Conservation (phyloP, 1,140 invertebrate genomes). For the Cheumatopsyche charites region DNA sequence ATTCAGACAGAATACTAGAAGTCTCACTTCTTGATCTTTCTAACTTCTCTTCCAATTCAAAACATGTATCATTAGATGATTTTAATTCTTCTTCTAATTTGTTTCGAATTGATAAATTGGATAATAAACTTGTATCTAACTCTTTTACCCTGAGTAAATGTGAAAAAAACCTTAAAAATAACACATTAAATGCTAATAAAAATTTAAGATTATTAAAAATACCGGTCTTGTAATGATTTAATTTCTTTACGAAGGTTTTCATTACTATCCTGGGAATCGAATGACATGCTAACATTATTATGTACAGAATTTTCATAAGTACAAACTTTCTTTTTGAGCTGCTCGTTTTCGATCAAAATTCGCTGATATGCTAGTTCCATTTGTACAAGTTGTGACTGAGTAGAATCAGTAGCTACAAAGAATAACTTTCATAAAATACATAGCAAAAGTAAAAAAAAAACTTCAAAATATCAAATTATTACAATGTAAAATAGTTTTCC, state of each 20-base stretch:
- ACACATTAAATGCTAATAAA: slow-evolving; percentile 1
- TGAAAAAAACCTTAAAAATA: slow-evolving; percentile 6
- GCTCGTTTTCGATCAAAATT: slow-evolving; percentile 39
- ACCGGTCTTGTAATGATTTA: slow-evolving; percentile 56
- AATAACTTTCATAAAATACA: no score
- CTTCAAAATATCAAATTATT: no score
- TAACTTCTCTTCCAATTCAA: slow-evolving; percentile 58
- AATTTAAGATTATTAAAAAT: no score
- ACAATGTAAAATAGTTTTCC: no score
- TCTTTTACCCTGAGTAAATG: slow-evolving; percentile 35
- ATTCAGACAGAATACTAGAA: slow-evolving; percentile 64
- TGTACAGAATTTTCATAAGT: slow-evolving; percentile 12
- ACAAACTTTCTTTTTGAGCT: slow-evolving; percentile 16
- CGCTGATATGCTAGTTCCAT: slow-evolving; percentile 39
- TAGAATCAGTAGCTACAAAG: slow-evolving; percentile 36
- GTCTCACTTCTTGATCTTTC: slow-evolving; percentile 67
- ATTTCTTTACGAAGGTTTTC: slow-evolving; percentile 56
- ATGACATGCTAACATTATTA: background rate
- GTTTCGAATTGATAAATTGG: slow-evolving; percentile 35
- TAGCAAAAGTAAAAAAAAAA: no score
- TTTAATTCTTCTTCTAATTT: slow-evolving; percentile 44
- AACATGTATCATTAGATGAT: slow-evolving; percentile 26
- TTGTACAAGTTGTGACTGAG: slow-evolving; percentile 34
- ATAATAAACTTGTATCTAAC: slow-evolving; percentile 37
- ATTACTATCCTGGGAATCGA: slow-evolving; percentile 49